A percentile compares a stretch with the other conserved stretches of the same genome.
Evolutionary conservation across 2,888 invertebrate species (phyloP).

Genomic region (Xestoiulus laeticollis): DNA sequence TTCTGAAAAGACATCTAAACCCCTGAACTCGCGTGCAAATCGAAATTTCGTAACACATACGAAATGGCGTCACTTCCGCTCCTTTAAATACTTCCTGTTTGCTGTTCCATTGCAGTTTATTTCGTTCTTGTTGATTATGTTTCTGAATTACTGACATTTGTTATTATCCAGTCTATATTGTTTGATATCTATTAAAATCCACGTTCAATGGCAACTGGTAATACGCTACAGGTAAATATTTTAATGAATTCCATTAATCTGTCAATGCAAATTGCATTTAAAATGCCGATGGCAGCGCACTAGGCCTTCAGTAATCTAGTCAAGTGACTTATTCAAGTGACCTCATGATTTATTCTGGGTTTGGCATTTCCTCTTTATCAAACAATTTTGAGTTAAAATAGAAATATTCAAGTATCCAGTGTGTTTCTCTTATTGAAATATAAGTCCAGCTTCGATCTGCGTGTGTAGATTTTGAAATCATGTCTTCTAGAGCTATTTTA

Average conservation of each 20-base stretch:
- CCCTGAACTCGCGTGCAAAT: neutral
- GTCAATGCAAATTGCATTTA: neutral
- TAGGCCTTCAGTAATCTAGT: neutral
- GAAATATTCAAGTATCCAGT: no score
- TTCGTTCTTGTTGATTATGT: neutral
- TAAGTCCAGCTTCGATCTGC: no score
- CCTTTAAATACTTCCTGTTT: neutral
- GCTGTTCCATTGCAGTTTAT: neutral
- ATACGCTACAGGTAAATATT: neutral
- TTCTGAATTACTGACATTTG: neutral
- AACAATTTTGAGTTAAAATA: neutral
- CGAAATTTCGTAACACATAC: neutral
- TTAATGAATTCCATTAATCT: neutral
- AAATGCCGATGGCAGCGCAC: neutral
- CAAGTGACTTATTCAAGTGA: neutral
- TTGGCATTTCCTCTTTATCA: neutral
- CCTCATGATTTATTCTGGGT: constrained; percentile 12
- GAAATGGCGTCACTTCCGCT: neutral
- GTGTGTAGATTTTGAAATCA: neutral
- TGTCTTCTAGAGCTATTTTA: no score
- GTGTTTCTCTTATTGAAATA: no score
- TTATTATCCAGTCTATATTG: neutral
- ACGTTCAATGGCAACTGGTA: constrained; percentile 16
- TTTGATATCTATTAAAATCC: neutral
- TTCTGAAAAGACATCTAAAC: no score